Evolutionary conservation across 2,797 vertebrate species (phyloP), one percentile per base, ranked within the genome.

Genomic region (Dermochelys coriacea): DNA sequence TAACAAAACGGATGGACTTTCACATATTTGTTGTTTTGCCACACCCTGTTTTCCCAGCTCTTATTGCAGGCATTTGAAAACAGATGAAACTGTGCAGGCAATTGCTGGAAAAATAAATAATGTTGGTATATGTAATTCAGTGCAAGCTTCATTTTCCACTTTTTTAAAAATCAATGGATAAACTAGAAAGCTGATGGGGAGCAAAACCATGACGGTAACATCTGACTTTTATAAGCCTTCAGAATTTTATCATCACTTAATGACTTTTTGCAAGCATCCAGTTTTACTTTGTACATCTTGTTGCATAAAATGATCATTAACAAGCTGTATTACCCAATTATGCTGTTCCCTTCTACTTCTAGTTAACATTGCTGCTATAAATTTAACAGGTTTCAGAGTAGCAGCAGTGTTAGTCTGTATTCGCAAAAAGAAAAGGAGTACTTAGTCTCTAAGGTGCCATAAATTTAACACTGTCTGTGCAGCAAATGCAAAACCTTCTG

Each of bases 281-380:
- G 89, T 86, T 95, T 95, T 86, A 89, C 90, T 95, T 93, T 88
- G 89, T 86, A 71, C 84, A 57, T 47, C n/a, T 94, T 93, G 89
- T 37, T 91, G 87, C 77, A 83, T 80, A 87, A 83, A 89, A 57
- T 10, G 41, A 19, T 74, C 88, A 64, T 93, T 96, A 96, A 87
- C 47, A 88, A 87, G 93, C 93, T 49, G 1, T 16, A 91, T 90
- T 74, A 57, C 55, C 85, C 93, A 78, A 95, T 92, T 82, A 89
- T 64, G 64, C 82, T 61, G 29, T 34, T 61, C 68, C 87, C 21
- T 71, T 94, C 87, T 84, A 51, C 80, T 93, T 91, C 80, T 54
- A 57, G 89, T 61, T 41, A 87, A 34, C 51, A 80, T 1, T 19
- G 12, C 57, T 82, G 86, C 91, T 49, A 57, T 52, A 75, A 95